These are phyloP conservation scores for Caenorhabditis auriculariae DNA, from an alignment of 2,888 invertebrate species.

Conservation along the genomic window DNA sequence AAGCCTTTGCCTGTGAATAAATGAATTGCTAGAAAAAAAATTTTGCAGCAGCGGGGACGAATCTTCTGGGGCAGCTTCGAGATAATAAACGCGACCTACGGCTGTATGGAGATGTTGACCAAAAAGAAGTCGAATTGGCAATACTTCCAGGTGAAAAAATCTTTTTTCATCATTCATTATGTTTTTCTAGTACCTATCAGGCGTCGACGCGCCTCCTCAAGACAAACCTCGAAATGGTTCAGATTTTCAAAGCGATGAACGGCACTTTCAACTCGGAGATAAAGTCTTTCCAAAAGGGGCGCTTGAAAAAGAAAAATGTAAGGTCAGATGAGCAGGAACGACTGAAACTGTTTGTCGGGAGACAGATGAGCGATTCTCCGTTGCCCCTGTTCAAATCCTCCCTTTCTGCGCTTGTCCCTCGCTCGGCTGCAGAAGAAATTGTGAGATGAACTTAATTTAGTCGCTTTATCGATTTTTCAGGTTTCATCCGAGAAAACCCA, in stretches of 20 bases:
- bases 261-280: slow-evolving; percentile 31
- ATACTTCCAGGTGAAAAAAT: slow-evolving; percentile 36
- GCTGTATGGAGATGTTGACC: slow-evolving; percentile 25
- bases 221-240: slow-evolving; percentile 41
- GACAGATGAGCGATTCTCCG: slow-evolving; percentile 18
- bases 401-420: slow-evolving; percentile 27
- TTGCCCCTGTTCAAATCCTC: slow-evolving; percentile 34
- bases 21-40: no score
- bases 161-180: no score
- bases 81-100: slow-evolving; percentile 34
- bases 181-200: slow-evolving; percentile 23
- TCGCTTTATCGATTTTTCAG: neutral
- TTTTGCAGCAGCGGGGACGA: slow-evolving; percentile 28
- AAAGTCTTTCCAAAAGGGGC: slow-evolving; percentile 3
- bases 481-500: slow-evolving; percentile 8
- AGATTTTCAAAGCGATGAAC: slow-evolving; percentile 29
- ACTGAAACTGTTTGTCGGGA: neutral
- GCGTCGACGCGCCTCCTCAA: slow-evolving; percentile 35
- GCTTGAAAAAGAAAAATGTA: slow-evolving; percentile 23
- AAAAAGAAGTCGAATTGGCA: slow-evolving; percentile 22
- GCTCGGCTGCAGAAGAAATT: slow-evolving; percentile 23
- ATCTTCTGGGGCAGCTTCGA: slow-evolving; percentile 34
- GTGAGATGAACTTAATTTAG: neutral
- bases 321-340: neutral
- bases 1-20: no score